Evolutionary conservation across 2,888 invertebrate genomes (phyloP).

Genomic region (Melikaiella ostensackeni): DNA sequence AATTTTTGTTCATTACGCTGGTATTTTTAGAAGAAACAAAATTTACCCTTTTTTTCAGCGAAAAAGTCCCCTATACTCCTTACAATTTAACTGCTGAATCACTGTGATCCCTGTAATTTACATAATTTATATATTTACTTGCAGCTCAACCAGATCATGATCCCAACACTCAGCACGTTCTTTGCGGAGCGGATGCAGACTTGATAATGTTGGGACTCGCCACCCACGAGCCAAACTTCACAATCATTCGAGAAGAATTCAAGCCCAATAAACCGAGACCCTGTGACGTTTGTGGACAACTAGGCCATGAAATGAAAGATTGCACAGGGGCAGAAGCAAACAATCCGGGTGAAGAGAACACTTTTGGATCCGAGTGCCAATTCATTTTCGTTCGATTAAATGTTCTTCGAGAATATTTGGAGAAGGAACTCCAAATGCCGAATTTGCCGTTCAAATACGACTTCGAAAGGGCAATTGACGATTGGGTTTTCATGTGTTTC

Average conservation of each 20-base stretch:
- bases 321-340: conserved; percentile 87
- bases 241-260: conserved; percentile 99
- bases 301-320: conserved; percentile 96
- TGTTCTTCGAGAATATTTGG: conserved; percentile 95
- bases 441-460: conserved; percentile 96
- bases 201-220: conserved; percentile 98
- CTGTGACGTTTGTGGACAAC: conserved; percentile 95
- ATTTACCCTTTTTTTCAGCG: too few relatives aligned
- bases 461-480: conserved; percentile 96
- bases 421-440: conserved; percentile 92
- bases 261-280: conserved; percentile 97
- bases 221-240: conserved; percentile 99
- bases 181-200: conserved; percentile 99
- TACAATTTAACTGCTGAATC: too few relatives aligned
- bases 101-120: too few relatives aligned
- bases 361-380: conserved; percentile 86
- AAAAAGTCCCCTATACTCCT: too few relatives aligned
- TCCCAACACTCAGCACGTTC: conserved; percentile 97
- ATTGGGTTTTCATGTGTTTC: conserved; percentile 99
- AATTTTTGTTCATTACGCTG: too few relatives aligned
- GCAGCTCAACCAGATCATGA: conserved; percentile 95
- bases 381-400: conserved; percentile 96
- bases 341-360: conserved; percentile 80
- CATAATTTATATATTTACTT: conserved; percentile 49
- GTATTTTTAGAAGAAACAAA: too few relatives aligned